These are phyloP conservation scores for Athalia rosae DNA, from an alignment of 2,888 invertebrate species.

Conservation along the genomic window DNA sequence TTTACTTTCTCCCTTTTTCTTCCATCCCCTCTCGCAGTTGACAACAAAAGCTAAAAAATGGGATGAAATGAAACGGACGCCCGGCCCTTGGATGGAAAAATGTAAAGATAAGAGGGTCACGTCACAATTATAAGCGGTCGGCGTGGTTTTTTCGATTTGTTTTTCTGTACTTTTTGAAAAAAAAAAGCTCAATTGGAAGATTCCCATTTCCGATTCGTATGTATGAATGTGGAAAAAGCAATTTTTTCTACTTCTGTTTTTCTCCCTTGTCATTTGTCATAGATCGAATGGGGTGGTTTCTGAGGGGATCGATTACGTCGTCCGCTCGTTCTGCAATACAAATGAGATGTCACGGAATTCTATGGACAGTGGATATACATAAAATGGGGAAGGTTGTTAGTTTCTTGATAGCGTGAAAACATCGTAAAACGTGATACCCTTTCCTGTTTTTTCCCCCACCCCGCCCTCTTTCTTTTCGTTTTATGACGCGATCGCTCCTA, in stretches of 20 bases:
- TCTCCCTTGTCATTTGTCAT: too few species aligned
- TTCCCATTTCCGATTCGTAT: too few species aligned
- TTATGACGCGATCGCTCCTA: too few species aligned
- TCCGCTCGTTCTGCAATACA: background rate
- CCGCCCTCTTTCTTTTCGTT: too few species aligned
- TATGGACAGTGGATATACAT: conserved; percentile 22
- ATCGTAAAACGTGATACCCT: conserved; percentile 35
- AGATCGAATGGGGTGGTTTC: too few species aligned
- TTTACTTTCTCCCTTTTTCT: too few species aligned
- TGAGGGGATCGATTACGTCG: too few species aligned
- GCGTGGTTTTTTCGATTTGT: background rate
- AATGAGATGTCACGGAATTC: conserved; percentile 40
- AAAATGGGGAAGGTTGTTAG: background rate
- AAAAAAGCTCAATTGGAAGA: too few species aligned
- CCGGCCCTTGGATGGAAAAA: background rate
- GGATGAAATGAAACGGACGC: background rate
- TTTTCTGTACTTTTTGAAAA: too few species aligned
- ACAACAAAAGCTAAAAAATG: background rate
- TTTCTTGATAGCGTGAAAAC: conserved; percentile 2
- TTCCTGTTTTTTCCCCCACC: too few species aligned
- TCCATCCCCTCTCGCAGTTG: background rate
- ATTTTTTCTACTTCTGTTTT: too few species aligned
- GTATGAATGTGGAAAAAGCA: too few species aligned
- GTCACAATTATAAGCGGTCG: conserved; percentile 27
- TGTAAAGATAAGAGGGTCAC: conserved; percentile 21